phyloP scores from a whole-genome alignment of 2,113 vertebrate genomes.

The Plecturocebus donacophilus region DNA sequence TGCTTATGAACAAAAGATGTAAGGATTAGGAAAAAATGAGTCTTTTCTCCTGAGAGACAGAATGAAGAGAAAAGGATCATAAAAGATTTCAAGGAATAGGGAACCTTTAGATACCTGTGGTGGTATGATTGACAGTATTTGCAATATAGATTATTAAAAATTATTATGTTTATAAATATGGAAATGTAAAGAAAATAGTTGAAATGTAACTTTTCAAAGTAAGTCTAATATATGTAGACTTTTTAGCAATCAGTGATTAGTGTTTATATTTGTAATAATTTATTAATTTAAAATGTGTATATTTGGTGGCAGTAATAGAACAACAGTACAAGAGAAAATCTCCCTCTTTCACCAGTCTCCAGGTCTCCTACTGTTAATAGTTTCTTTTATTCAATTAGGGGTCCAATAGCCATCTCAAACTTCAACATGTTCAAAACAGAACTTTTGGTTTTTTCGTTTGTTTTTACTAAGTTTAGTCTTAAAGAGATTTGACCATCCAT shows the following conservation, averaged over 20 bases:
- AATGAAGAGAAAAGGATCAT: conserved; percentile 5
- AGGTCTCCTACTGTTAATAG: background rate
- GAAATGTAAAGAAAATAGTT: conserved; percentile 8
- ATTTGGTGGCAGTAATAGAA: conserved; percentile 26
- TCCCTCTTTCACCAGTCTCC: background rate
- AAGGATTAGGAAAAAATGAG: background rate
- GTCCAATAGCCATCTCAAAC: background rate
- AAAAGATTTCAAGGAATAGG: background rate
- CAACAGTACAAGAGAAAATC: background rate
- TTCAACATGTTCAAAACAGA: conserved; percentile 18
- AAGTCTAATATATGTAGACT: background rate
- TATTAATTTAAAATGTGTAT: background rate
- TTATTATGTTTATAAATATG: background rate
- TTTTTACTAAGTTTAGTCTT: conserved; percentile 4
- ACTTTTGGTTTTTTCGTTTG: background rate
- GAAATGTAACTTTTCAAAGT: background rate
- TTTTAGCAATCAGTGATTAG: background rate
- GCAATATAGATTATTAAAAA: conserved; percentile 1
- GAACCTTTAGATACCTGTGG: background rate
- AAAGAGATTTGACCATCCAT: background rate
- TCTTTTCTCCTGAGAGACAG: background rate
- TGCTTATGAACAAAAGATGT: background rate
- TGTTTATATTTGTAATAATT: background rate
- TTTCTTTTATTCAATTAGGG: background rate
- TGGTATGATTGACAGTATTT: background rate